Evolutionary conservation across 2,113 vertebrate species (phyloP), one percentile per base, ranked within the genome.

Genomic region (Empidonax alnorum): DNA sequence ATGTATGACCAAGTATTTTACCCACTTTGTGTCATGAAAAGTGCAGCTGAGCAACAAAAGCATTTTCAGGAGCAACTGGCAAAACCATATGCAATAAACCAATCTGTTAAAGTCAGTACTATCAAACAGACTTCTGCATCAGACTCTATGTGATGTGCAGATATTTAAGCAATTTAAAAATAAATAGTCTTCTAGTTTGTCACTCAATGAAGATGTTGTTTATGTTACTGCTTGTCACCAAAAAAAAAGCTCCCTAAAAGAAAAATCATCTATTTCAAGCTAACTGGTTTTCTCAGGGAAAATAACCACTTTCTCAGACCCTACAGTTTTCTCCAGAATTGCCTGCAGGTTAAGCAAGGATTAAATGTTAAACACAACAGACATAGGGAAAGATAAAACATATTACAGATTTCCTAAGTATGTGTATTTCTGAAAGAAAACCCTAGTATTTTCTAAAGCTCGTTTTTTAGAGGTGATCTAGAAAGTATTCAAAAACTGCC

Each of bases 361-460:
- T 77, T 49, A 49, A 63, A 42, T 3, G 5, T 37, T 66, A 90
- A 82, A 93, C 22, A 52, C 24, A 65, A 75, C 6, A 30, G 11
- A 49, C 21, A 42, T 0, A 0, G 7, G 2, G 2, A 35, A 3
- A 69, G 14, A 83, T 4, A 52, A 76, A 79, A 56, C 3, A 61
- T 10, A 56, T 11, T 9, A 50, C 0, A 39, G 27, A 67, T 53
- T 56, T 73, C 33, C 6, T 24, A 42, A 9, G 7, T 22, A 4
- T 42, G 41, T 50, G 37, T 59, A 31, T 66, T 47, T 50, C n/a
- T 37, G 19, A 89, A 53, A 5, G 76, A 79, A 73, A 18, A 47
- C 28, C 22, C 11, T n/a, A 39, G 11, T 25, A 67, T 30, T 78
- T 68, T 27, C 72, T 84, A 44, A 58, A 76, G 20, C 6, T 27